Evolutionary conservation across 2,888 invertebrate species (phyloP).

Genomic region (Fragum whitleyi): DNA sequence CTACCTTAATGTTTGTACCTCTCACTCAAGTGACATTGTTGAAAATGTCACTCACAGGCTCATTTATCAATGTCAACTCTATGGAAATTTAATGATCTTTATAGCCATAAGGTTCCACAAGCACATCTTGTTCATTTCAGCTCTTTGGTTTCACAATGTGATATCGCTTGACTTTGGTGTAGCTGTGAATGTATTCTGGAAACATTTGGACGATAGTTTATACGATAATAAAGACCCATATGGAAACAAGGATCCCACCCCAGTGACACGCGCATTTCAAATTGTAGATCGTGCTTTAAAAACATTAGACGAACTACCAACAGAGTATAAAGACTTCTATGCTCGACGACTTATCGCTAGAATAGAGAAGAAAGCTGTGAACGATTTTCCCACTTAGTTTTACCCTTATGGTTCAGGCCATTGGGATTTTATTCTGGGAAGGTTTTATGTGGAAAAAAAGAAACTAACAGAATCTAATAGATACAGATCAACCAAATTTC

Average conservation of each 20-base stretch:
- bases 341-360: conserved; percentile 83
- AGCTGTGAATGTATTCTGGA: conserved; percentile 88
- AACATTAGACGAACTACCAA: conserved; percentile 85
- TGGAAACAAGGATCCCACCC: conserved; percentile 87
- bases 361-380: conserved; percentile 77
- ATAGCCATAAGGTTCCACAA: no score
- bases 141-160: conserved; percentile 88
- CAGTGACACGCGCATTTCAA: conserved; percentile 85
- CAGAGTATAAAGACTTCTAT: conserved; percentile 86
- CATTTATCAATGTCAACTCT: no score
- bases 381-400: conserved; percentile 43
- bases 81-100: no score
- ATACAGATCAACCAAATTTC: neutral
- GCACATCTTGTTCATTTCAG: no score
- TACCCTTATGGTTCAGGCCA: no score
- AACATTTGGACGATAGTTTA: conserved; percentile 84
- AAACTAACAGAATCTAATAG: neutral
- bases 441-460: neutral
- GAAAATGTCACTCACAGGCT: no score
- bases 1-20: no score
- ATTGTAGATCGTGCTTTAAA: conserved; percentile 86
- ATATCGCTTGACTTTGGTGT: conserved; percentile 86
- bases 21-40: no score
- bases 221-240: conserved; percentile 87
- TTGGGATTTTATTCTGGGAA: neutral